Evolutionary conservation across 2,113 vertebrate species (phyloP).

Genomic region (Recurvirostra avosetta): DNA sequence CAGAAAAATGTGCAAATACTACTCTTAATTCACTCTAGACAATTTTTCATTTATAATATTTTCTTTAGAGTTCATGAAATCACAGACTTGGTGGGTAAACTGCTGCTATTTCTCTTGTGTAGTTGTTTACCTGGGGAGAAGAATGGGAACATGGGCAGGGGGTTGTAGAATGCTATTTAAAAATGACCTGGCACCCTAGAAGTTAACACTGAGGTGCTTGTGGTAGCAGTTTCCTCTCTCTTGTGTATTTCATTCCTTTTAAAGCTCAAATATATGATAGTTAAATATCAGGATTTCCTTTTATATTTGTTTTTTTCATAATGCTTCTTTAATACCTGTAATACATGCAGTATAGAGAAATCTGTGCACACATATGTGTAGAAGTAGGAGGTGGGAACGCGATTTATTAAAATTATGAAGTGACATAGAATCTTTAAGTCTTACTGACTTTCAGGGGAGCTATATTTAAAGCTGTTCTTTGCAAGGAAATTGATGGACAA

Average conservation of each 20-base stretch:
- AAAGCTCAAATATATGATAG: not conserved
- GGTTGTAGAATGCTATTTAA: not conserved
- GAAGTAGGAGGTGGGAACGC: not conserved
- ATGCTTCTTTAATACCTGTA: not conserved
- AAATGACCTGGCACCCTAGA: not conserved
- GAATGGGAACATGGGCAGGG: not conserved
- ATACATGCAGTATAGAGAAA: not conserved
- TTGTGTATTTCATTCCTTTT: not conserved
- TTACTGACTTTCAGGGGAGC: not conserved
- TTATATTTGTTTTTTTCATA: not conserved
- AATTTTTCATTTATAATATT: constrained; percentile 51
- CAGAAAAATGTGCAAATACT: constrained; percentile 61
- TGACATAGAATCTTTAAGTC: not conserved
- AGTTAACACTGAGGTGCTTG: not conserved
- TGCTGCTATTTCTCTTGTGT: constrained; percentile 21
- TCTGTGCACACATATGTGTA: not conserved
- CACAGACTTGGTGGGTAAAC: not conserved
- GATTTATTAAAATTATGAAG: not conserved
- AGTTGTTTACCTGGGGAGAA: not conserved
- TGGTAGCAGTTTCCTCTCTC: not conserved
- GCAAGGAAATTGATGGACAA: not conserved
- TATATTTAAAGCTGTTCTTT: not conserved
- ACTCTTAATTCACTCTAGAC: constrained; percentile 65
- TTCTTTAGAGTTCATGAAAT: constrained; percentile 60
- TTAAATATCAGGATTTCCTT: not conserved